phyloP scores from a whole-genome alignment of 2,888 invertebrate species.

The Xylota segnis region DNA sequence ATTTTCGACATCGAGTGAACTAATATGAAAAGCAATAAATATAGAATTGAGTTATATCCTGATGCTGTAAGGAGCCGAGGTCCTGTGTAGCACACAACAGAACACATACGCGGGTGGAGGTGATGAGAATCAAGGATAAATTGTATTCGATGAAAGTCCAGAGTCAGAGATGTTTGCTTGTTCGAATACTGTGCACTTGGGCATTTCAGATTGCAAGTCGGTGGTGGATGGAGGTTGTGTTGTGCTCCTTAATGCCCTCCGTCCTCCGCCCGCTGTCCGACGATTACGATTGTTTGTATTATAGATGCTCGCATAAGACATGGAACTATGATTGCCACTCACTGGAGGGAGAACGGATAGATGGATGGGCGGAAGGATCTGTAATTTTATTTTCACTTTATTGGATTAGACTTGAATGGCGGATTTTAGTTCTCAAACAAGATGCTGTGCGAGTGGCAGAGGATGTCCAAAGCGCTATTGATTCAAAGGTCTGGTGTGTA shows the following conservation, averaged over 20 bases:
- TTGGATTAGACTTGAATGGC: constrained; percentile 49
- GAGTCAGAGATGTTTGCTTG: constrained; percentile 71
- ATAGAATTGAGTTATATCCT: constrained; percentile 73
- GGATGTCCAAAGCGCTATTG: constrained; percentile 20
- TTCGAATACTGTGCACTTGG: constrained; percentile 50
- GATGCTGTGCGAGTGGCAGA: constrained; percentile 5
- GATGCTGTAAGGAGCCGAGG: constrained; percentile 51
- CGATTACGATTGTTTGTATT: constrained; percentile 72
- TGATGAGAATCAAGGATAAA: constrained; percentile 51
- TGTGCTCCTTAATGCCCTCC: constrained; percentile 45
- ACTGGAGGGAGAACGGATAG: background rate
- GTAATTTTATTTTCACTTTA: constrained; percentile 69
- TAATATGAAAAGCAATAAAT: constrained; percentile 77
- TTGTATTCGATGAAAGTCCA: constrained; percentile 72
- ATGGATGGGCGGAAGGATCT: constrained; percentile 38
- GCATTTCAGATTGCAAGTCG: background rate
- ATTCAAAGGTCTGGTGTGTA: background rate
- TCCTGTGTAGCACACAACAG: constrained; percentile 5
- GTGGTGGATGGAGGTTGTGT: constrained; percentile 4
- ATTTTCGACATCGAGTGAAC: constrained; percentile 75
- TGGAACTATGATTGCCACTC: constrained; percentile 53
- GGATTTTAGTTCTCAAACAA: constrained; percentile 28
- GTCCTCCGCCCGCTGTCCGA: background rate
- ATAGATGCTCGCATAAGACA: constrained; percentile 26
- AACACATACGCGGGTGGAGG: constrained; percentile 2